These are phyloP conservation scores for Tolypeutes matacus DNA, from an alignment of 2,797 vertebrate genomes.

Conservation along the genomic window DNA sequence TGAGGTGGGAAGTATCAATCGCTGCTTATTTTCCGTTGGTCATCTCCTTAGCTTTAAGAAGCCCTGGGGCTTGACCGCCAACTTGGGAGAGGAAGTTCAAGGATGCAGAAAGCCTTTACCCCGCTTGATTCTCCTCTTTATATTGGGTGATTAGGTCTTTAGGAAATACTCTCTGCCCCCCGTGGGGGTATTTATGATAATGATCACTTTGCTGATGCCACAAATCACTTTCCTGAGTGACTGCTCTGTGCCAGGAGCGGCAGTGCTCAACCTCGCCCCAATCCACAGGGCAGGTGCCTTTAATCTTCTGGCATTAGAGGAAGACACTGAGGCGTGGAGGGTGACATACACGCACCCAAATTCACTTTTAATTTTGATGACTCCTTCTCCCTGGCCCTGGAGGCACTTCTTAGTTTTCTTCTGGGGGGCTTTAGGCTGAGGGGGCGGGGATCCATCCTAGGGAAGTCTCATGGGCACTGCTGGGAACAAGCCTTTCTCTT, in stretches of 20 bases:
- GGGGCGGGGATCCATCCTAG: fast-evolving
- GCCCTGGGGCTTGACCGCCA: background rate
- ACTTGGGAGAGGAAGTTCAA: background rate
- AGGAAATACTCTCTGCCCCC: too few species aligned
- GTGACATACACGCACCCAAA: too few species aligned
- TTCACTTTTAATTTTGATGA: background rate
- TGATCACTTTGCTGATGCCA: too few species aligned
- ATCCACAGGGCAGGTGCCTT: fast-evolving
- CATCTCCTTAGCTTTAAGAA: background rate
- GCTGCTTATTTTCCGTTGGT: background rate
- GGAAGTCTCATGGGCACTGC: too few species aligned
- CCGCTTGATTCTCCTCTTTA: background rate
- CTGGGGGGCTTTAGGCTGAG: background rate
- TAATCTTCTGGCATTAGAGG: fast-evolving
- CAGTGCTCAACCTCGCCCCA: background rate
- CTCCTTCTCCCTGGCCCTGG: background rate
- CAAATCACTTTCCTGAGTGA: too few species aligned
- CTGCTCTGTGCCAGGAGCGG: fast-evolving
- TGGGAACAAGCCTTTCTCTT: background rate
- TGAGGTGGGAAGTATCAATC: background rate
- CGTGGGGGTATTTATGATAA: too few species aligned
- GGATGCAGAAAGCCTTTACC: too few species aligned
- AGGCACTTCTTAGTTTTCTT: background rate
- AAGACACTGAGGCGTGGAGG: background rate
- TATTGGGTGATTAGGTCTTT: too few species aligned